Base-by-base conservation (phyloP, 2,113 vertebrate genomes). In the Chauna torquata region DNA sequence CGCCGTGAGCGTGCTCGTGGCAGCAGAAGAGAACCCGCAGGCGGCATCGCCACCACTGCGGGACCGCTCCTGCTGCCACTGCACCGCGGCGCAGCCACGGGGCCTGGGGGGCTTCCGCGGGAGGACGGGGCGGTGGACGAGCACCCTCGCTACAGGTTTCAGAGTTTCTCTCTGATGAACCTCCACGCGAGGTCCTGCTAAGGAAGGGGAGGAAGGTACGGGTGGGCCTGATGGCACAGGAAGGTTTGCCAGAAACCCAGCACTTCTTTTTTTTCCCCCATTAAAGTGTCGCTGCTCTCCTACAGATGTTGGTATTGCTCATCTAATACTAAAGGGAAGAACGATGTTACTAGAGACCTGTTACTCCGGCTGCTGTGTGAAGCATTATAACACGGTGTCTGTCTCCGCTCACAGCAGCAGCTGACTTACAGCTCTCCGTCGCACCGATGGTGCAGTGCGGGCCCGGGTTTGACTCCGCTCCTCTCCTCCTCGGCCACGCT, bases 311-410 rank as follows among this genome's bases (percentile, higher is more conserved):
- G 45, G 27, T 7, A 8, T 12, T 18, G 69, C 69, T 52, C 13
- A 52, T 18, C 32, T 38, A 36, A 54, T 16, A 19, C 27, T 50
- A 9, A 22, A 9, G 27, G 28, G 44, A 11, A 42, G 42, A 55
- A 47, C 4, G 0, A 0, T 8, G 0, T 69, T 30, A 3, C 28
- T 11, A 12, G 23, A 45, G 42, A 8, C 64, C 52, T n/a, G 8
- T 59, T 61, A 5, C 32, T 61, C 54, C 68, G 59, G 44, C 45
- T 66, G 71, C 14, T 23, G 1, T 22, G 15, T 0, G 24, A 77
- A 82, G 23, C 23, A 14, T 17, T 8, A 5, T 17, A 14, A 44
- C 30, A 11, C 23, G 6, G 1, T 22, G 2, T 8, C 80, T 70
- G 5, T 12, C 65, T 66, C 25, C 45, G 34, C 17, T 83, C 14